A percentile compares a stretch with the other conserved stretches of the same genome.
phyloP scores from a whole-genome alignment of 2,797 vertebrate species.

The Micropoecilia bifurca region DNA sequence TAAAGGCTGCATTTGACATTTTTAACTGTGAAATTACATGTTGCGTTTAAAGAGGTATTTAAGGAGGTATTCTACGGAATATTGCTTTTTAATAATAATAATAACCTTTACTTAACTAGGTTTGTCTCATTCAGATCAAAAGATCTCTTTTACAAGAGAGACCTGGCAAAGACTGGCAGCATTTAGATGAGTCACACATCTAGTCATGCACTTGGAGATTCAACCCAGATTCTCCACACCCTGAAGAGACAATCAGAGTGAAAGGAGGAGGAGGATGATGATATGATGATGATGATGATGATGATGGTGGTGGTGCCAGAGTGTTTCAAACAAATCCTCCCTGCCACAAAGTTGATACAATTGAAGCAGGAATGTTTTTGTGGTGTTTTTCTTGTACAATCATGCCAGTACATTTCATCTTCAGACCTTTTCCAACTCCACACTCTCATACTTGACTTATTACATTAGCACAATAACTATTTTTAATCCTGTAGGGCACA shows the following conservation, averaged over 20 bases:
- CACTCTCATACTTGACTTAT: not conserved
- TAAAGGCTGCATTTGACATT: not conserved
- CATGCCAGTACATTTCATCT: constrained; percentile 15
- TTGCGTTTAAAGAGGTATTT: no score
- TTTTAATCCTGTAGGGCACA: not conserved
- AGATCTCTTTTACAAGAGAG: no score
- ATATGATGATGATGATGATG: not conserved
- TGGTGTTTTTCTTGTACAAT: constrained; percentile 42
- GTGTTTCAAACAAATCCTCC: constrained; percentile 3
- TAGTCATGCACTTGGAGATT: not conserved
- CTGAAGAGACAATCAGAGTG: not conserved
- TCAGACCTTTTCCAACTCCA: constrained; percentile 5
- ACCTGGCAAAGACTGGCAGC: no score
- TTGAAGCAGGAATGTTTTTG: constrained; percentile 35
- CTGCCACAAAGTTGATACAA: constrained; percentile 34
- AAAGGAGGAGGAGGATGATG: not conserved
- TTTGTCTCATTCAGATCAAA: no score
- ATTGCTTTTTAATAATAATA: no score
- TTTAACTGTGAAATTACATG: no score
- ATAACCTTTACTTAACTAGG: no score
- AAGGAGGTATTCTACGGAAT: not conserved
- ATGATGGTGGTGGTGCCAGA: not conserved
- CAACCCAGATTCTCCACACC: not conserved
- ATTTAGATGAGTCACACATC: not conserved
- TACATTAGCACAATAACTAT: not conserved